These are phyloP conservation scores for Lepas anatifera DNA, from an alignment of 2,888 invertebrate species.

Conservation along the genomic window DNA sequence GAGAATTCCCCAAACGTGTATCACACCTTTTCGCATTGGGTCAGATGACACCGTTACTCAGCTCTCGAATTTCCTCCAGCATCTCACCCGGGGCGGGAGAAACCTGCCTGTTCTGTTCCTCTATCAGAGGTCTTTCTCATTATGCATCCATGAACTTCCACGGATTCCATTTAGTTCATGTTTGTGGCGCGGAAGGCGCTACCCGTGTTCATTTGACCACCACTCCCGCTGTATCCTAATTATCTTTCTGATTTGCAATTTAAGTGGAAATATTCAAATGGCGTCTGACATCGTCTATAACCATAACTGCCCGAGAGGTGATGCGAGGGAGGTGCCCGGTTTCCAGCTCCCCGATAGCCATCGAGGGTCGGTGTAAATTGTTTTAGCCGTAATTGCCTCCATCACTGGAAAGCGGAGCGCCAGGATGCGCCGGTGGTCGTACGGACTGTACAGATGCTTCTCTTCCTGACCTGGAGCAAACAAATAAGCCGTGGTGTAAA, in stretches of 20 bases:
- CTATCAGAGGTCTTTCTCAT: background rate
- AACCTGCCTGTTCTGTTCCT: too few relatives aligned
- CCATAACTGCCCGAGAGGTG: background rate
- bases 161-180: background rate
- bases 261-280: slow-evolving; percentile 7
- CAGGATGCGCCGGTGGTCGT: too few relatives aligned
- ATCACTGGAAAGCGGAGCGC: background rate
- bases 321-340: background rate
- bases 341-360: background rate
- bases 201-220: background rate
- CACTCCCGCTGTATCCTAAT: background rate
- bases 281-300: background rate
- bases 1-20: too few relatives aligned
- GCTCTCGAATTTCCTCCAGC: too few relatives aligned
- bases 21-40: too few relatives aligned
- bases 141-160: background rate
- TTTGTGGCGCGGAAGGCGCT: background rate
- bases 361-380: background rate
- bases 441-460: too few relatives aligned
- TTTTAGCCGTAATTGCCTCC: background rate
- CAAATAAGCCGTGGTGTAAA: too few relatives aligned
- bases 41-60: too few relatives aligned
- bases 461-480: too few relatives aligned
- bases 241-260: background rate
- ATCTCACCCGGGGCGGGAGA: too few relatives aligned